Conservation (phyloP, 1,140 invertebrate species). For the Whitmania pigra region DNA sequence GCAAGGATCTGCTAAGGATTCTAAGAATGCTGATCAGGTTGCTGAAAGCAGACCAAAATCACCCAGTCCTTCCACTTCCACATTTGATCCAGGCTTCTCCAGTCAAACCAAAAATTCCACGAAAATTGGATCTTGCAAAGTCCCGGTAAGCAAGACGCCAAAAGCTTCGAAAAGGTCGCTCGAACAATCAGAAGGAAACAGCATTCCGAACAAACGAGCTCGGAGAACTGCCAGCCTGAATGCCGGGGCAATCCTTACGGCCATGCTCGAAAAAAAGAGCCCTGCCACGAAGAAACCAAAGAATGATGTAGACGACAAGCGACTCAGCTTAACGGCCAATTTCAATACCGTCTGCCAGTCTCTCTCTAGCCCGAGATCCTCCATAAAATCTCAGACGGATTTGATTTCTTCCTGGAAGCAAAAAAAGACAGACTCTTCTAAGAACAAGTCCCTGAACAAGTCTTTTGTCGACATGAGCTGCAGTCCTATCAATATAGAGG, state of each 20-base stretch:
- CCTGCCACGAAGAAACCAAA: constrained; percentile 2
- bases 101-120: neutral
- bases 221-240: constrained; percentile 22
- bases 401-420: too few species aligned
- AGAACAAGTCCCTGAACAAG: too few species aligned
- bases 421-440: too few species aligned
- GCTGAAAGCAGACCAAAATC: neutral
- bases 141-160: neutral
- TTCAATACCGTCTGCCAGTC: too few species aligned
- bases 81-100: neutral
- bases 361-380: too few species aligned
- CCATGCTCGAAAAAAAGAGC: constrained; percentile 17
- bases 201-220: neutral
- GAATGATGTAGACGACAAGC: neutral
- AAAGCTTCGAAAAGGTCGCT: neutral
- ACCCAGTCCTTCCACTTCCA: neutral
- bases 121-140: neutral
- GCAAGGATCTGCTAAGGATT: neutral
- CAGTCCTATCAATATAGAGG: too few species aligned
- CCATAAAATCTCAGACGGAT: too few species aligned
- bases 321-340: too few species aligned
- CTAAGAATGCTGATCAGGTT: neutral
- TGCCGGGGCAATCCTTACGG: constrained; percentile 20
- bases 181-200: neutral
- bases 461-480: too few species aligned